These are phyloP conservation scores for Furcifer pardalis DNA, from an alignment of 2,797 vertebrate genomes.

Conservation along the genomic window DNA sequence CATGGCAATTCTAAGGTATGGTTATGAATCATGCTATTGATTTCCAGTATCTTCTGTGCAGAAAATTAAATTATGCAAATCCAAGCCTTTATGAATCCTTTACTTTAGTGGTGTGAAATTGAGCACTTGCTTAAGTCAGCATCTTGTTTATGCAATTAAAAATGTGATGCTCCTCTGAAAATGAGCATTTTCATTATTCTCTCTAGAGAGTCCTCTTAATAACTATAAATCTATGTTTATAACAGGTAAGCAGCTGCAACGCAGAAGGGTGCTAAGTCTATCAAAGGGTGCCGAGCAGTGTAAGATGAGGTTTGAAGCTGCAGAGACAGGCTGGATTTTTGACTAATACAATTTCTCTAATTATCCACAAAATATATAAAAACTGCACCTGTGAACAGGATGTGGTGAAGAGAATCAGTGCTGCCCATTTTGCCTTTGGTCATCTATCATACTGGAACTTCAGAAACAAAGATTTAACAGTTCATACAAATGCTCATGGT, in stretches of 20 bases:
- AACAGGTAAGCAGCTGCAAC: slow-evolving; percentile 21
- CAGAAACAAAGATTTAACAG: too few relatives aligned
- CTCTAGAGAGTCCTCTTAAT: slow-evolving; percentile 41
- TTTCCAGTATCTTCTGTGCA: slow-evolving; percentile 87
- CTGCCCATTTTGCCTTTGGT: too few relatives aligned
- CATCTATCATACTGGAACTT: too few relatives aligned
- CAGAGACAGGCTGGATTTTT: neutral
- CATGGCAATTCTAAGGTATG: slow-evolving; percentile 74
- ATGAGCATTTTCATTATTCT: slow-evolving; percentile 53
- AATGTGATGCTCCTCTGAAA: slow-evolving; percentile 62
- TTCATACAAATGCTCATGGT: too few relatives aligned
- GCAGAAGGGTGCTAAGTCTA: slow-evolving; percentile 34
- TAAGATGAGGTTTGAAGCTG: neutral
- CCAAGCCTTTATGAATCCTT: slow-evolving; percentile 74
- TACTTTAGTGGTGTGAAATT: slow-evolving; percentile 71
- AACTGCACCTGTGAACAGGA: too few relatives aligned
- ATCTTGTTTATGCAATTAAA: slow-evolving; percentile 78
- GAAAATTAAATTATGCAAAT: slow-evolving; percentile 92
- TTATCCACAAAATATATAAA: neutral
- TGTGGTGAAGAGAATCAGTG: too few relatives aligned
- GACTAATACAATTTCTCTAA: neutral
- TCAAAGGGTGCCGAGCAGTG: slow-evolving; percentile 11
- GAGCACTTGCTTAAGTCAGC: slow-evolving; percentile 78
- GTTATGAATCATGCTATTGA: slow-evolving; percentile 90
- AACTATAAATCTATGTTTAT: slow-evolving; percentile 51